These are phyloP conservation scores for Andrena bucephala DNA, from an alignment of 2,888 invertebrate genomes.

Conservation along the genomic window DNA sequence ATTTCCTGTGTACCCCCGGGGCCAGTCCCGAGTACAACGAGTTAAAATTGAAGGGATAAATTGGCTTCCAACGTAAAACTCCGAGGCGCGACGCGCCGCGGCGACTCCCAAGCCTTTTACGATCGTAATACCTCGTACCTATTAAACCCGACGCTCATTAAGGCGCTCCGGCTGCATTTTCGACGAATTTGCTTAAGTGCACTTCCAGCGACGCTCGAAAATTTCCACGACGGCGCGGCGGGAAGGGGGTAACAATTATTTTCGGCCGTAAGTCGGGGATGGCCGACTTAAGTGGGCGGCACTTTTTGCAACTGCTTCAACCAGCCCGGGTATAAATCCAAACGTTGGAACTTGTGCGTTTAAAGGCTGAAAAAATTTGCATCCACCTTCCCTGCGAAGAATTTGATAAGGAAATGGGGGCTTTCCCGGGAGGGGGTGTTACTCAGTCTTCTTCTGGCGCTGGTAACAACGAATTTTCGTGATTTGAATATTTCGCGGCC, in stretches of 20 bases:
- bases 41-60: conserved; percentile 45
- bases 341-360: not conserved
- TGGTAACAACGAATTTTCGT: conserved; percentile 1
- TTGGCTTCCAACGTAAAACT: conserved; percentile 19
- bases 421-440: not conserved
- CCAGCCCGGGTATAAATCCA: not conserved
- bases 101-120: conserved; percentile 34
- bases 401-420: not conserved
- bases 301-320: not conserved
- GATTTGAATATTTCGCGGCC: conserved; percentile 37
- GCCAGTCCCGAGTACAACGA: not conserved
- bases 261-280: conserved; percentile 6
- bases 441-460: not conserved
- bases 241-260: conserved; percentile 21
- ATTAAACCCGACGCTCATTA: conserved; percentile 55
- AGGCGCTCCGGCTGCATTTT: conserved; percentile 30
- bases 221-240: not conserved
- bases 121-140: conserved; percentile 48
- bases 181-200: conserved; percentile 52
- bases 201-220: conserved; percentile 24
- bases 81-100: not conserved
- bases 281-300: not conserved
- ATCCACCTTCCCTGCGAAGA: not conserved
- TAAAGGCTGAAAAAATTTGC: not conserved
- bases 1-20: conserved; percentile 26